These are phyloP conservation scores for Oasisia sp. DNA, from an alignment of 2,888 invertebrate genomes.

Conservation along the genomic window DNA sequence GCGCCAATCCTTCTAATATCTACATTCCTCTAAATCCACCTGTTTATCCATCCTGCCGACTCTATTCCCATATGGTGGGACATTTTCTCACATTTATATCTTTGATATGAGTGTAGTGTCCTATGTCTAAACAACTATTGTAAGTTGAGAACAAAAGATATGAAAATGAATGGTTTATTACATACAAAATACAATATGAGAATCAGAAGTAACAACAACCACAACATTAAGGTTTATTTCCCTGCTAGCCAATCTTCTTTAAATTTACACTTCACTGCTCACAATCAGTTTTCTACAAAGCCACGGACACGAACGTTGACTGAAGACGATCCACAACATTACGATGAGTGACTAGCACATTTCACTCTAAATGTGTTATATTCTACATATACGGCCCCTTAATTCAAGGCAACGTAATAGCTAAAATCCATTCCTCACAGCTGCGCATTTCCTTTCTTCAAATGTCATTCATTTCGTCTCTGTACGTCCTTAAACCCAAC, in stretches of 20 bases:
- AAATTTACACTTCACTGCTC: not conserved
- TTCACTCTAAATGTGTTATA: not conserved
- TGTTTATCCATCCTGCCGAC: too few species aligned
- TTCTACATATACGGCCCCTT: not conserved
- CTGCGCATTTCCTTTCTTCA: not conserved
- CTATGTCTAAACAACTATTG: not conserved
- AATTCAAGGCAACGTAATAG: not conserved
- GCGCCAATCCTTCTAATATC: too few species aligned
- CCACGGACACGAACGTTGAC: not conserved
- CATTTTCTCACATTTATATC: too few species aligned
- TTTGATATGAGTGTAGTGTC: not conserved
- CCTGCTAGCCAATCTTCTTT: not conserved
- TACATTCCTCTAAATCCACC: too few species aligned
- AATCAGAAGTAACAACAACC: not conserved
- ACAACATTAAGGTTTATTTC: not conserved
- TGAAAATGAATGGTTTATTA: constrained; percentile 8
- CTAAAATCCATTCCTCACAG: not conserved
- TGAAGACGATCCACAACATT: not conserved
- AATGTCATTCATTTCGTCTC: not conserved
- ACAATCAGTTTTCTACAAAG: not conserved
- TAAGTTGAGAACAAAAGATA: not conserved
- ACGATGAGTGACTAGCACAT: not conserved
- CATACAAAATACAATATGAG: not conserved
- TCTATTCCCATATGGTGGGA: too few species aligned
- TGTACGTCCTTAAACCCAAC: not conserved